A percentile compares a stretch with the other conserved stretches of the same genome.
Evolutionary conservation across 30 jellyfish, hydroid and myxozoan species (phyloP).

Genomic region (Aurelia sp.): DNA sequence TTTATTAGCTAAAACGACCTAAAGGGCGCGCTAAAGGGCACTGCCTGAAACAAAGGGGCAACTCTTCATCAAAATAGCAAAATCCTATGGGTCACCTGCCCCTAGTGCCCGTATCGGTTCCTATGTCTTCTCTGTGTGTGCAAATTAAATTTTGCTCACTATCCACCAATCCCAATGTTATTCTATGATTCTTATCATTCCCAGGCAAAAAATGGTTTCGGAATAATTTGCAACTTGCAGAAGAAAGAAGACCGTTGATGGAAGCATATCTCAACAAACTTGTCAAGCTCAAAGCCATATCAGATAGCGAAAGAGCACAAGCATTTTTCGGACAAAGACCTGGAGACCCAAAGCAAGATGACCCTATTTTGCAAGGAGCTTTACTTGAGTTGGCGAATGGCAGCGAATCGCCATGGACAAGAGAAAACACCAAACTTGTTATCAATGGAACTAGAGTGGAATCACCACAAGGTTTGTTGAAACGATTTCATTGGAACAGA

Average conservation of each 20-base stretch:
- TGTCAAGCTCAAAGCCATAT: constrained; percentile 25
- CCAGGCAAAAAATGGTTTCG: constrained; percentile 74
- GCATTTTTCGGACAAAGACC: constrained; percentile 73
- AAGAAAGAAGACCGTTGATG: constrained; percentile 56
- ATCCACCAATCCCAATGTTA: neutral
- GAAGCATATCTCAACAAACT: constrained; percentile 49
- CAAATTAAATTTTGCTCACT: neutral
- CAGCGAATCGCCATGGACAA: neutral
- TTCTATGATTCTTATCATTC: neutral
- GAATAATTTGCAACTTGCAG: constrained; percentile 59
- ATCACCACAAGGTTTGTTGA: neutral
- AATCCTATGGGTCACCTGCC: too few relatives aligned
- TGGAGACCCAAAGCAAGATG: constrained; percentile 71
- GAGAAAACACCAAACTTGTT: neutral
- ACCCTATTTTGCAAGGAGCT: constrained; percentile 36
- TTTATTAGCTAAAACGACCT: too few relatives aligned
- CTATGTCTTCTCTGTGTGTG: too few relatives aligned
- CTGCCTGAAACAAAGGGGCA: too few relatives aligned
- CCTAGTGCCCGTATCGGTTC: too few relatives aligned
- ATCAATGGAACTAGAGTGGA: neutral
- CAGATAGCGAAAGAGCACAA: constrained; percentile 59
- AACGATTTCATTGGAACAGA: too few relatives aligned
- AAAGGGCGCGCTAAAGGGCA: too few relatives aligned
- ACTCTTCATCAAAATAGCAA: too few relatives aligned
- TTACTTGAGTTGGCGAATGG: neutral